A percentile compares a stretch with the other conserved stretches of the same genome.
Evolutionary conservation across 37 sponge, comb jelly and placozoan genomes (phyloP).

Genomic region (Chondrosia reniformis): DNA sequence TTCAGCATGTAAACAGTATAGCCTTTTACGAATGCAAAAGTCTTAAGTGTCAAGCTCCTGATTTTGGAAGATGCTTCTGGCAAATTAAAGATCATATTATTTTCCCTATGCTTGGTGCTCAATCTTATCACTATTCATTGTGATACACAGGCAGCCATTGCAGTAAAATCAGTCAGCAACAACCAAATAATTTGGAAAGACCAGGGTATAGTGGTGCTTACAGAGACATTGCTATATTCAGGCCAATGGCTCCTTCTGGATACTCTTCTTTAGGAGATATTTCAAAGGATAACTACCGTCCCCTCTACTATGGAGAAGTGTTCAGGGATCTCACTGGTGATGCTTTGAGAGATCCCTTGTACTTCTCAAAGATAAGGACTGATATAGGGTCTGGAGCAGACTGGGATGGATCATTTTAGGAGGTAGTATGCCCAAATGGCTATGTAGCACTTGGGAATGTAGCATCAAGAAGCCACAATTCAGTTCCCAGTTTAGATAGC

Average conservation of each 20-base stretch:
- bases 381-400: neutral
- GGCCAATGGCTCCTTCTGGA: neutral
- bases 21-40: no score
- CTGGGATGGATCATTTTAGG: neutral
- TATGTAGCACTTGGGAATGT: neutral
- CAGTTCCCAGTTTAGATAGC: neutral
- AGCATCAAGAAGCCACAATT: neutral
- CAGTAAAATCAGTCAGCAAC: no score
- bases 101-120: no score
- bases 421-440: neutral
- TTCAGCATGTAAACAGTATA: no score
- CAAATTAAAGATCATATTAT: no score
- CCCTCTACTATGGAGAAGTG: neutral
- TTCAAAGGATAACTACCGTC: neutral
- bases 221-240: neutral
- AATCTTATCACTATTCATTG: no score
- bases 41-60: no score
- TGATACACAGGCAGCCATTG: no score
- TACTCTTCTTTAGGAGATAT: neutral
- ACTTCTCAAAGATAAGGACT: neutral
- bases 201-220: neutral
- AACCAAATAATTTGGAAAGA: no score
- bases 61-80: no score
- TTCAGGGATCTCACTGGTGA: neutral
- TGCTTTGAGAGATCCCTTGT: neutral